Evolutionary conservation across 2,113 vertebrate genomes (phyloP), one percentile per base, ranked within the genome.

Genomic region (Ceyx melanurus): DNA sequence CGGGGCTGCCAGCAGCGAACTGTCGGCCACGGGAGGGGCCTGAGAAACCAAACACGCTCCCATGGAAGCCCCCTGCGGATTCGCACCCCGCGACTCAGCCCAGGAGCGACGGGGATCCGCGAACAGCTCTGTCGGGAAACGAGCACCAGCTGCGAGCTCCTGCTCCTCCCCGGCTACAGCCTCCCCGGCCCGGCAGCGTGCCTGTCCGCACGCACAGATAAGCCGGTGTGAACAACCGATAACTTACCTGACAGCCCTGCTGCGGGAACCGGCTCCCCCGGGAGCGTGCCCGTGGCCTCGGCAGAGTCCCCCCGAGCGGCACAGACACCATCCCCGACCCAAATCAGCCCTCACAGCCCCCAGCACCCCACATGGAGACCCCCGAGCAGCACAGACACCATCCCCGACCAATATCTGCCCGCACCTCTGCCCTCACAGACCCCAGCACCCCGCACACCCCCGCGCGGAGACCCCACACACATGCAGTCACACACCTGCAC

Each of bases 11-110:
- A 42, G 42, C 66, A 40, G 79, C 4, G 3, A 29, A 2, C 1
- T 0, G 72, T 15, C 14, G 16, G 71, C 10, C 4, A 0, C 1
- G 1, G 31, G 5, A 45, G 3, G 50, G 40, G 25, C 48, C 8
- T 7, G 21, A 10, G 21, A 0, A 10, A 2, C 61, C 12, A 0
- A 29, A 35, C 33, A 37, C 0, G 0, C 19, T 10, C 28, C 48
- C 3, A 3, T 0, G 6, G 61, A 42, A 37, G 29, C 42, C 5
- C 35, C 1, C 45, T 26, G 31, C 5, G 0, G 23, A 13, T 33
- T 22, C 64, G 12, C 2, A 0, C 43, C 67, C 68, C 1, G 1
- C 12, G 88, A 46, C 66, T 61, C 82, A 42, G 54, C 33, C 82
- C 1, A 2, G 31, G 31, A 62, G 4, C 1, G 46, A 29, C 50